Percentiles rank a stretch among this genome's conserved stretches.
phyloP scores from a whole-genome alignment of 1,140 invertebrate genomes.

The Drosophila melanica region DNA sequence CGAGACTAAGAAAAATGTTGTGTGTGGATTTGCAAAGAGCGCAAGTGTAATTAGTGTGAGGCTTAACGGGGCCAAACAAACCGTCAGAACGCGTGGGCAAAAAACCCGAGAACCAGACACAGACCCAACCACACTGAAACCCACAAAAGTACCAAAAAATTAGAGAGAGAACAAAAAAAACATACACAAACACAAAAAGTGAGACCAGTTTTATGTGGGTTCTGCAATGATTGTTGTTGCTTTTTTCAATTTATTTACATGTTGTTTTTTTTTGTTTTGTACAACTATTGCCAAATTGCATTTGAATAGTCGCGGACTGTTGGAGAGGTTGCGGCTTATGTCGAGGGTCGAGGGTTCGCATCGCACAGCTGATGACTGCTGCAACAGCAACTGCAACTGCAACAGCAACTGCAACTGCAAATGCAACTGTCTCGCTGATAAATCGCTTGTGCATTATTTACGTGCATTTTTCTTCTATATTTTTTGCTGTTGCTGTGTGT shows the following conservation, averaged over 20 bases:
- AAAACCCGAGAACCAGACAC: constrained; percentile 27
- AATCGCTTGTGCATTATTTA: constrained; percentile 67
- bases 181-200: not conserved
- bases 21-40: constrained; percentile 73
- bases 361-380: constrained; percentile 21
- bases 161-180: not conserved
- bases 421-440: constrained; percentile 64
- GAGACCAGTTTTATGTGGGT: constrained; percentile 46
- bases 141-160: constrained; percentile 22
- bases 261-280: constrained; percentile 8
- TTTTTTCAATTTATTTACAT: not conserved
- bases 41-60: constrained; percentile 80
- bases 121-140: constrained; percentile 8
- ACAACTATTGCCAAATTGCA: constrained; percentile 54
- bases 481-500: not conserved
- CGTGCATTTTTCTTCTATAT: constrained; percentile 18
- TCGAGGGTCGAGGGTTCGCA: constrained; percentile 8
- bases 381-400: constrained; percentile 35
- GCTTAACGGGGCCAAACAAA: constrained; percentile 76
- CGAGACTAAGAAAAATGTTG: constrained; percentile 71
- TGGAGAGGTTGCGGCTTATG: not conserved
- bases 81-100: constrained; percentile 51
- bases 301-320: constrained; percentile 32
- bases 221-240: constrained; percentile 1
- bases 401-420: constrained; percentile 13